Evolutionary conservation across 2,888 invertebrate genomes (phyloP), one percentile per base, ranked within the genome.

Genomic region (Dryococelus australis): DNA sequence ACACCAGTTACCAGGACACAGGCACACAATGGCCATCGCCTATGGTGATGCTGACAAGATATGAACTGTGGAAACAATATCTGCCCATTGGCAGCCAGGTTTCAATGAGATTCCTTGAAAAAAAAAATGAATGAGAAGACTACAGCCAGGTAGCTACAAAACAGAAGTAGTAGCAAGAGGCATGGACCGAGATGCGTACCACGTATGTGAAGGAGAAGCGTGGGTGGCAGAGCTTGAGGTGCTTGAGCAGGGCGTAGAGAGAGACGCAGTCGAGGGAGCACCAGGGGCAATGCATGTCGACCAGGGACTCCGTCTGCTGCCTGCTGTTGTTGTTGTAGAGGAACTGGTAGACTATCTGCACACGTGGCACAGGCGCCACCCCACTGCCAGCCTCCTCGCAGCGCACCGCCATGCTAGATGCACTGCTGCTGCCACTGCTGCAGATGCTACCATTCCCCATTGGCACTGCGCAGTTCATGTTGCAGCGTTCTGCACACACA

Each of bases 231-330:
- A 98, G 93, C 92, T 98, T 98, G 87, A 99, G 94, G 92, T 99
- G 99, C 92, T 98, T 99, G 79, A 99, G 94, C 89, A 99, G 93
- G 0, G 97, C 96, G 92, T 98, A 98, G 35, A 99, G 94, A 65
- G 96, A 95, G 87, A 96, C 95, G 91, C 98, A 99, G 93, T 98
- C 97, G 28, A 99, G 93, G 10, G 97, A 97, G 92, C 99, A 99
- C 99, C 99, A 99, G 0, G 99, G 99, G 92, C 99, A 99, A 91
- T 97, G 96, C 86, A 98, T 94, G 93, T 98, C 98, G 91, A 97
- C 97, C 89, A 98, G 96, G 16, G 98, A 97, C 93, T 98, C 98
- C 0, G 98, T 99, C 93, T 98, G 98, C 91, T 99, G 99, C 84
- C 98, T 94, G 83, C 97, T 97, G 92, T 98, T 98, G 92, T 98